Base-by-base conservation (phyloP, 2,888 invertebrate genomes). In the Octodonta nipae region DNA sequence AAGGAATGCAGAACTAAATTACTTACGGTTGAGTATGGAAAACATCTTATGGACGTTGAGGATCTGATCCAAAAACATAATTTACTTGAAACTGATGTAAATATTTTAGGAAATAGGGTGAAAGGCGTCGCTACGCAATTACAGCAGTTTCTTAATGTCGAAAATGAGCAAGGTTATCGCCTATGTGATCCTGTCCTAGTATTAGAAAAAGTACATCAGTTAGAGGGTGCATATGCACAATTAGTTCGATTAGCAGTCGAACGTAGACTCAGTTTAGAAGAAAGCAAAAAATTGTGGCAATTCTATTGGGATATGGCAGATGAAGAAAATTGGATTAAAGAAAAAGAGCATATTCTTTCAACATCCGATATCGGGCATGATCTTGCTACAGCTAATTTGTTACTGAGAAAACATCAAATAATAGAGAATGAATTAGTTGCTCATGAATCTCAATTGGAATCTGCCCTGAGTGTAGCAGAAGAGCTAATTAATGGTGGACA, bases 261-360 rank as follows among this genome's bases (percentile, higher is more conserved):
- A 54, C 77, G 98, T 49, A 78, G 95, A 54, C 77, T 75, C 53
- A 78, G 92, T 1, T 71, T 99, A 44, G 95, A 95, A 57, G 98
- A 98, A 65, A 95, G 95, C 54, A 82, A 89, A 46, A 89, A 89
- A 57, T 69, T 99, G 47, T 98, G 96, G 95, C 96, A 98, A 67
- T 98, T 98, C 80, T 96, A 95, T 66, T 98, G 96, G 95, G 98
- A 99, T 63, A 93, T 96, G 79, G 92, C 96, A 13, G 98, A 99
- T 52, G 93, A 98, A 63, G 89, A 91, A 67, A 89, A 89, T 64
- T 92, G 89, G 89, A 89, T 91, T 56, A 89, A 89, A 65, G 92
- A 92, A 65, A 92, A 89, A 63, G 93, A 95, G 56, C 92, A 95
- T 65, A 93, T 98, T 51, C 85, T 98, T 24, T 93, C 92, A 3